Conservation (phyloP, 2,888 invertebrate genomes). For the Clunio marinus region DNA sequence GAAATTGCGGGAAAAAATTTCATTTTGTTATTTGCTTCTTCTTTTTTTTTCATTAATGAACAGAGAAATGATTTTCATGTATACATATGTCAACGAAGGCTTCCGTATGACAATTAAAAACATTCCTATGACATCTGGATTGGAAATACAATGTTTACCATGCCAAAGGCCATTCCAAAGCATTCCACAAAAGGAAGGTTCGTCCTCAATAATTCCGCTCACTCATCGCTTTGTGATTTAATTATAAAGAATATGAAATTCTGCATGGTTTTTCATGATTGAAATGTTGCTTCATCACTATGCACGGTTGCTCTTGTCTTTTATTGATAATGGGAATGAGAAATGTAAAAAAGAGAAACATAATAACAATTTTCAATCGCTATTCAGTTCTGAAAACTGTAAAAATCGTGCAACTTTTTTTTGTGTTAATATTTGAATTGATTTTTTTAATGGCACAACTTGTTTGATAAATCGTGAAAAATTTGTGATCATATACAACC, state of each 20-base stretch:
- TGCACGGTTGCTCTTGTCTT: neutral
- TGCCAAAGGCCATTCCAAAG: no score
- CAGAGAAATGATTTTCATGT: no score
- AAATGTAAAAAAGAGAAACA: neutral
- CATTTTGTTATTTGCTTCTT: no score
- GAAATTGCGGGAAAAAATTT: no score
- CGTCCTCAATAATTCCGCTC: no score
- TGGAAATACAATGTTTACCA: no score
- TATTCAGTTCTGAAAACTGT: neutral
- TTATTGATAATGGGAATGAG: neutral
- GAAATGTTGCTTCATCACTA: neutral
- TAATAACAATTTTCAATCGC: neutral
- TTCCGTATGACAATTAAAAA: no score
- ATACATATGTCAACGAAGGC: no score
- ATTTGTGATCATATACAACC: constrained; percentile 32
- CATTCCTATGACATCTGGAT: no score
- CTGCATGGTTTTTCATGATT: neutral
- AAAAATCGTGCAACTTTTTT: neutral
- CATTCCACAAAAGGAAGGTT: no score
- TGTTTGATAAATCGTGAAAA: constrained; percentile 30
- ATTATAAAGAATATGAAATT: neutral
- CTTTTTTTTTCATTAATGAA: no score
- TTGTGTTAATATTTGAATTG: constrained; percentile 28
- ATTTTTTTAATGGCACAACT: constrained; percentile 35
- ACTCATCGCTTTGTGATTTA: neutral